Conservation (phyloP, 2,113 vertebrate genomes). For the Prochilodus magdalenae region DNA sequence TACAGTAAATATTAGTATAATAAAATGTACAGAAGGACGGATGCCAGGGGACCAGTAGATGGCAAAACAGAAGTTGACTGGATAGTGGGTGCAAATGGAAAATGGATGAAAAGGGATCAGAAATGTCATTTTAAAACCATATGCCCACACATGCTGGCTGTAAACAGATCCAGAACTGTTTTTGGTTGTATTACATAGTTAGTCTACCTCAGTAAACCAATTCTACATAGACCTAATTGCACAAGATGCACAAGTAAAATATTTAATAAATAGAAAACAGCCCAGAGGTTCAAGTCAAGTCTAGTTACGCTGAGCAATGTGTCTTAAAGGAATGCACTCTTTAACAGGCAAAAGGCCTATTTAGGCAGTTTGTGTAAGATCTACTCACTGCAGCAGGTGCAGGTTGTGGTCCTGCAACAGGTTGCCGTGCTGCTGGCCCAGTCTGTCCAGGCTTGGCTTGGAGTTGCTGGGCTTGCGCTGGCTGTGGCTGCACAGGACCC, state of each 20-base stretch:
- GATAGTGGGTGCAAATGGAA: constrained; percentile 20
- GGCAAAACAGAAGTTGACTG: neutral
- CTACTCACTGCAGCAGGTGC: constrained; percentile 60
- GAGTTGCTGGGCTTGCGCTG: constrained; percentile 68
- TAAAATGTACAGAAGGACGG: neutral
- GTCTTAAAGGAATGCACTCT: neutral
- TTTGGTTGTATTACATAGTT: neutral
- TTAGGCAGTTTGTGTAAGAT: too few species aligned
- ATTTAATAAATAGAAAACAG: neutral
- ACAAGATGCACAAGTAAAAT: neutral
- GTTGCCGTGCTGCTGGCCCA: constrained; percentile 55
- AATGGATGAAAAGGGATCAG: constrained; percentile 26
- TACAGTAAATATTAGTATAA: neutral
- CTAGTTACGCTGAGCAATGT: neutral
- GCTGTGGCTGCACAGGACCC: constrained; percentile 69
- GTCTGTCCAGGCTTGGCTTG: constrained; percentile 75
- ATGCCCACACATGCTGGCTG: neutral
- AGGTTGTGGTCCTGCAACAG: constrained; percentile 64
- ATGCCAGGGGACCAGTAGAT: neutral
- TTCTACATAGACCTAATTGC: neutral
- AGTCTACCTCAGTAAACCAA: neutral
- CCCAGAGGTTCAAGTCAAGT: neutral
- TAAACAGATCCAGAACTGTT: neutral
- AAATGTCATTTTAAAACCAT: neutral
- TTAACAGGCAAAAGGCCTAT: neutral